A percentile compares a stretch with the other conserved stretches of the same genome.
Conservation (phyloP, 2,113 vertebrate genomes). For the Cavia aperea region DNA sequence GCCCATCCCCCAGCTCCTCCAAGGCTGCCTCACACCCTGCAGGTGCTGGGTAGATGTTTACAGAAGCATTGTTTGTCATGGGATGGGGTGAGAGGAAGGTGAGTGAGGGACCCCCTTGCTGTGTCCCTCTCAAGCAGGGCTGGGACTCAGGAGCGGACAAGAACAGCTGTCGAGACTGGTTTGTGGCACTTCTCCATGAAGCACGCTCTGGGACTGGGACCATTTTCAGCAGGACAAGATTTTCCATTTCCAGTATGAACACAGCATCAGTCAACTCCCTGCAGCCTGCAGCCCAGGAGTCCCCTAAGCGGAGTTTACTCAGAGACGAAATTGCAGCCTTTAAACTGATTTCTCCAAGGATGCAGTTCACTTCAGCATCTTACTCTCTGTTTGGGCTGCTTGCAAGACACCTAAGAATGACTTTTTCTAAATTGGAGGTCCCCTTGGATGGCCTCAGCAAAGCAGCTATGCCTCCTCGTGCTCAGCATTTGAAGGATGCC, state of each 20-base stretch:
- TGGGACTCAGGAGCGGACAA: rapidly evolving
- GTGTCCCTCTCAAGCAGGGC: rapidly evolving
- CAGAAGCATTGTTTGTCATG: rapidly evolving
- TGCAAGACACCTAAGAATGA: constrained; percentile 45
- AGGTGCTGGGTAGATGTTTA: rapidly evolving
- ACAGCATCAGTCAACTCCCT: constrained; percentile 13
- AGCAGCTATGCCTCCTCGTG: background rate
- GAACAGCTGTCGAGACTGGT: background rate
- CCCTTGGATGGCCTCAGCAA: background rate
- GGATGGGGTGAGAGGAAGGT: background rate
- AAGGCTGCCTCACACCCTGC: rapidly evolving
- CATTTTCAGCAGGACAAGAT: background rate
- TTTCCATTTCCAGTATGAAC: constrained; percentile 36
- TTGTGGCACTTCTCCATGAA: background rate
- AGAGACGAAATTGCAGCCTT: constrained; percentile 57
- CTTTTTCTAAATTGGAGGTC: constrained; percentile 42
- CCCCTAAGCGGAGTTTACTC: constrained; percentile 31
- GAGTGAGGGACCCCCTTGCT: background rate
- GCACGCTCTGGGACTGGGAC: constrained; percentile 30
- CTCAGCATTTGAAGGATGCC: background rate
- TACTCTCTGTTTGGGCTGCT: constrained; percentile 16
- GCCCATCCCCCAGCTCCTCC: background rate
- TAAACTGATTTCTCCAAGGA: constrained; percentile 71
- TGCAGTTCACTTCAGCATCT: constrained; percentile 41
- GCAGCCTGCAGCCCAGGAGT: background rate